Evolutionary conservation across 2,797 vertebrate species (phyloP), one percentile per base, ranked within the genome.

Genomic region (Melanotaenia parkinsoni): DNA sequence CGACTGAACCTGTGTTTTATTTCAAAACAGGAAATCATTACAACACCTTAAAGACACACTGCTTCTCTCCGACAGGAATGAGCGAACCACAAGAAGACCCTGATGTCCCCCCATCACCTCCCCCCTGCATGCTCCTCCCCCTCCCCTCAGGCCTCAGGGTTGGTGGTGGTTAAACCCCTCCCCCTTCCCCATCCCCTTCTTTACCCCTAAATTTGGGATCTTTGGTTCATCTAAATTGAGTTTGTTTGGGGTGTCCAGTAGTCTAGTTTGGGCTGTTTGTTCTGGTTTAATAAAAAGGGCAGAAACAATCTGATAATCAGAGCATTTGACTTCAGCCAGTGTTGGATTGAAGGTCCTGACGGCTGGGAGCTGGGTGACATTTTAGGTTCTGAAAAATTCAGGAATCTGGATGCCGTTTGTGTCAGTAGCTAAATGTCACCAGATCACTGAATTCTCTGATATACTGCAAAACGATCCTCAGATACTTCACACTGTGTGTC

Each of bases 31-130:
- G 91, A 92, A 90, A 87, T 85, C 64, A 77, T 79, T 83, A 35
- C 75, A 77, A 77, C 63, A 5, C 82, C 90, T 84, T 94, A 93
- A 96, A 89, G 88, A 82, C 82, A 86, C 79, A 84, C 81, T 88
- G 63, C 84, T 94, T 93, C 70, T 92, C 90, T 92, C 81, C 86
- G 86, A 93, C 88, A 96, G 94, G 93, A 95, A 87, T 94, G 89
- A 89, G 72, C 14, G 66, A 93, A 73, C 63, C 1, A 67, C 64
- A 30, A 65, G 86, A 85, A 78, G 88, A 91, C 60, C 66, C 70
- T 20, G 88, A 87, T 28, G 43, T 6, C 26, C 20, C 47, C 47
- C 73, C 24, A 32, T 45, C 1, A 58, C 7, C 32, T 18, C 1
- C 13, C 5, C 61, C 47, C 2, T 53, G 86, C 83, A 90, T 89